Percentiles rank a stretch among this genome's conserved stretches.
Evolutionary conservation across 2,113 vertebrate species (phyloP).

Genomic region (Peromyscus californicus): DNA sequence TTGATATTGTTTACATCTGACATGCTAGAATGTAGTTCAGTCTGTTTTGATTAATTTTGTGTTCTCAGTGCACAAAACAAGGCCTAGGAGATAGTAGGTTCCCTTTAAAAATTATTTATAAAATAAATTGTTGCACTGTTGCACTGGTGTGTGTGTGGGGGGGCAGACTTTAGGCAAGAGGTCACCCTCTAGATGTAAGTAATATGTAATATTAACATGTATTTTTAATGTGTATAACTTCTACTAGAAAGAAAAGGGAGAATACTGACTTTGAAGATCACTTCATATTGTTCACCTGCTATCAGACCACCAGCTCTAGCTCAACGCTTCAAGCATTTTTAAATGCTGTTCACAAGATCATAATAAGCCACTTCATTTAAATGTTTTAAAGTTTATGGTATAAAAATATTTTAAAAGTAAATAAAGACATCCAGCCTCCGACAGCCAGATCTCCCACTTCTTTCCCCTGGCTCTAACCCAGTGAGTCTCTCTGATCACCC

Average conservation of each 20-base stretch:
- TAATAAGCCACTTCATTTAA: constrained; percentile 21
- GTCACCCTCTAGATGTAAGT: neutral
- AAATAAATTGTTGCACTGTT: neutral
- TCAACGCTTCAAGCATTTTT: neutral
- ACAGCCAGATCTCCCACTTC: neutral
- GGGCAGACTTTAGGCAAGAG: neutral
- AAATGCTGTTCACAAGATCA: neutral
- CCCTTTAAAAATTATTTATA: neutral
- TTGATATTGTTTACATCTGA: constrained; percentile 5
- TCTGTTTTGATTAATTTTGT: neutral
- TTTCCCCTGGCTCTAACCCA: neutral
- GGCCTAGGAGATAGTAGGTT: neutral
- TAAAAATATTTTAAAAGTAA: neutral
- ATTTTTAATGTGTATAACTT: neutral
- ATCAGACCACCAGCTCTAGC: neutral
- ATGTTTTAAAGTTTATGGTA: neutral
- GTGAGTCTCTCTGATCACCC: neutral
- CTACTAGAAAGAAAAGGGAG: neutral
- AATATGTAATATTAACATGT: neutral
- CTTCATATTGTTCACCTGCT: neutral
- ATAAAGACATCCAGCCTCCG: neutral
- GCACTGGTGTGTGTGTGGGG: neutral
- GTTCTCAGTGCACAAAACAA: neutral
- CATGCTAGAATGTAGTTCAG: neutral
- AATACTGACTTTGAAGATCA: neutral